These are phyloP conservation scores for Pithys albifrons DNA, from an alignment of 2,113 vertebrate species.

Conservation along the genomic window DNA sequence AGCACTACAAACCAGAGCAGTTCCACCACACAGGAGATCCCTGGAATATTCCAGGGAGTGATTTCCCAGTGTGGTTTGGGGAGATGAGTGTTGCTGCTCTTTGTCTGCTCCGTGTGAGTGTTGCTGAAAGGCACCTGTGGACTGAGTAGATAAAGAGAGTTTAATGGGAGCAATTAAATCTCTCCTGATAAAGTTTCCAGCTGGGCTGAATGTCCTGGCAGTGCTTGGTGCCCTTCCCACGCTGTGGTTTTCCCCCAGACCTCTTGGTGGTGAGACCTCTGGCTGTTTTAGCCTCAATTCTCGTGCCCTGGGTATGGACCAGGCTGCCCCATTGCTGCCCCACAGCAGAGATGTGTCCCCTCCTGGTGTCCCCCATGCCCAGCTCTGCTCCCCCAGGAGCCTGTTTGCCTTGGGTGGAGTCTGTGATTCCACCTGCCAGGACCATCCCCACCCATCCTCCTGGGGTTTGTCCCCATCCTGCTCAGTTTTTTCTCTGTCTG, in stretches of 20 bases:
- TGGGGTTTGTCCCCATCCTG: background rate
- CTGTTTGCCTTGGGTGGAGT: too few species aligned
- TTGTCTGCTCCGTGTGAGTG: background rate
- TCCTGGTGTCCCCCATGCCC: background rate
- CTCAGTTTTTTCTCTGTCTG: background rate
- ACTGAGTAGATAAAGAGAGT: background rate
- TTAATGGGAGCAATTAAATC: background rate
- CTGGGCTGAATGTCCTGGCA: background rate
- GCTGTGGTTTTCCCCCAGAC: background rate
- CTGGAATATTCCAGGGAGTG: background rate
- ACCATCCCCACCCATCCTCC: background rate
- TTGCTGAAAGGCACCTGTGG: background rate
- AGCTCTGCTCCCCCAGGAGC: background rate
- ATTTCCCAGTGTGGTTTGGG: background rate
- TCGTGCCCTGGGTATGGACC: accelerated
- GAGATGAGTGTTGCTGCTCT: background rate
- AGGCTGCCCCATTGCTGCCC: background rate
- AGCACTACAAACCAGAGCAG: accelerated
- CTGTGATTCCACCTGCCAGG: too few species aligned
- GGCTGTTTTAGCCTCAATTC: background rate
- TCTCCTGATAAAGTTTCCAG: background rate
- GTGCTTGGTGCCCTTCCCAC: background rate
- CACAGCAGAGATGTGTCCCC: background rate
- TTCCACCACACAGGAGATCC: background rate
- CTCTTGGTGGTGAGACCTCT: background rate